Evolutionary conservation across 2,888 invertebrate species (phyloP).

Genomic region (Chrysolina haemoptera): DNA sequence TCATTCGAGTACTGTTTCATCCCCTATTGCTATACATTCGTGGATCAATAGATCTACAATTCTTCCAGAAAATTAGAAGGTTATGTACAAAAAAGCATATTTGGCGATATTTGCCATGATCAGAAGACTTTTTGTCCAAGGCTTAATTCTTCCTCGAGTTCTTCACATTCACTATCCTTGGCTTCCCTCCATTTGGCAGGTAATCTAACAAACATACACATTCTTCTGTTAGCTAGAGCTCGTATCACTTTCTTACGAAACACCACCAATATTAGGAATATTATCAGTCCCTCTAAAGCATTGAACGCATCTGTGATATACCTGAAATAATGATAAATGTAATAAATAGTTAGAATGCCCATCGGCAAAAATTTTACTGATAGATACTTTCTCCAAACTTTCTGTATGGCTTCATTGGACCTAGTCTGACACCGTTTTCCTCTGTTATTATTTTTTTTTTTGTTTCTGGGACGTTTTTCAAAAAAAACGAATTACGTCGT

Average conservation of each 20-base stretch:
- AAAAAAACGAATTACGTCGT: too few relatives aligned
- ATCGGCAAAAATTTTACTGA: too few relatives aligned
- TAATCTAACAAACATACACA: slow-evolving; percentile 55
- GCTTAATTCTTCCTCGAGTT: slow-evolving; percentile 46
- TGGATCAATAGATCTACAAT: too few relatives aligned
- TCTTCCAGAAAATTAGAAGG: too few relatives aligned
- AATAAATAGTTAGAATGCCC: too few relatives aligned
- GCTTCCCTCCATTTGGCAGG: slow-evolving; percentile 65
- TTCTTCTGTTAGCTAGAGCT: slow-evolving; percentile 69
- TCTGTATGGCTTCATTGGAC: too few relatives aligned
- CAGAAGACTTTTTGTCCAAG: background rate
- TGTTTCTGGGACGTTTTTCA: too few relatives aligned
- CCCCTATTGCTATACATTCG: too few relatives aligned
- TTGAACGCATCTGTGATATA: slow-evolving; percentile 74
- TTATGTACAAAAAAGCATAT: background rate
- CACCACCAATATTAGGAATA: slow-evolving; percentile 75
- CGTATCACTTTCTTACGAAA: slow-evolving; percentile 72
- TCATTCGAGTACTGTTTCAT: too few relatives aligned
- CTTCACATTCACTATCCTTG: slow-evolving; percentile 71
- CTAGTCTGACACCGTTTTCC: too few relatives aligned
- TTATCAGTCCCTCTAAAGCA: slow-evolving; percentile 74
- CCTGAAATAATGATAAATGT: slow-evolving; percentile 68
- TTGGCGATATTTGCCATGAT: background rate
- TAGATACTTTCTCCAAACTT: too few relatives aligned
- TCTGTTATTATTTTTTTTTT: too few relatives aligned